Evolutionary conservation across 2,888 invertebrate species (phyloP), one percentile per base, ranked within the genome.

Genomic region (Pimpla rufipes): DNA sequence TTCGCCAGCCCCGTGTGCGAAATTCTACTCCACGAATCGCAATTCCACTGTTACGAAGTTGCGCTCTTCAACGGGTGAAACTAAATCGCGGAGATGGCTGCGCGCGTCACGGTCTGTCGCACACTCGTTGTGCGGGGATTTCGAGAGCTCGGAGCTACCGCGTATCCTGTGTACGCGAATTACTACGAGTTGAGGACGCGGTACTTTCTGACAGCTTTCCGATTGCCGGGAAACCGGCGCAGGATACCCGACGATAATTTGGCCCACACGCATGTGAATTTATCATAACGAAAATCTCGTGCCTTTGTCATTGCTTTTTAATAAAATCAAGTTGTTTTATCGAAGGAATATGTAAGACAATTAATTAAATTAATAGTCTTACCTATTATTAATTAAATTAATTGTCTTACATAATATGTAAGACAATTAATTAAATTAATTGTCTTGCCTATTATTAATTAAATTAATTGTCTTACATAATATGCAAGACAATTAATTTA

Each of bases 11-110:
- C 21, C 18, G 50, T 8, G 16, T 8, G 8, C 18, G 10, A 52
- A 18, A 21, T 70, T 35, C 42, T 4, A 10, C 40, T 71, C 3
- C 23, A 21, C 42, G 42, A 55, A 42, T 71, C 55, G 29, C 29
- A 71, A 71, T 55, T 71, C 55, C 18, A 18, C 50, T 52, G 29
- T 29, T 29, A 8, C 18, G 10, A 52, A 52, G 18, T 52, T 52
- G 18, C 21, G 16, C 18, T 18, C 50, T 52, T 52, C 50, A 5
- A 52, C 18, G 2, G 50, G 7, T 10, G 10, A 52, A 52, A 52
- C 50, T 52, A 52, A 52, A 52, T 52, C 21, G 21, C 10, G 10
- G 50, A 18, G 50, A 18, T 52, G 50, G 50, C 50, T 52, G 8
- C 1, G 7, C 18, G 21, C 10, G 18, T 52, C 21, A 52, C 50